These are phyloP conservation scores for Bergia puertoricense DNA, from an alignment of 92 coral and sea anemone species.

Conservation along the genomic window DNA sequence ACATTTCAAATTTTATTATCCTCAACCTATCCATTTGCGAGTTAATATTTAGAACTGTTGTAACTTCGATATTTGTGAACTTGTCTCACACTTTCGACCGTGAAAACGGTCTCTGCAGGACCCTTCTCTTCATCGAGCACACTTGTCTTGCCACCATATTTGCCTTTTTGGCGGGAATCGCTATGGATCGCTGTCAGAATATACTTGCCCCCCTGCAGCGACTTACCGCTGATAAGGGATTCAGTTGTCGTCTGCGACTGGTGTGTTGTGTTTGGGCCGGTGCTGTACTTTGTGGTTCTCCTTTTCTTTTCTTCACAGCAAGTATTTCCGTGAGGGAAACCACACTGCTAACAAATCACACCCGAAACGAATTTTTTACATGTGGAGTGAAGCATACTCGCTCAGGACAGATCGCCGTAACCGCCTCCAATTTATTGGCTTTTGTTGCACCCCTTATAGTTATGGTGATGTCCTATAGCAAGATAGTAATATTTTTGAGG, in stretches of 20 bases:
- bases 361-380: not conserved
- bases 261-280: conserved; percentile 4
- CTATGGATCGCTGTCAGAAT: conserved; percentile 19
- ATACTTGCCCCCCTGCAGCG: conserved; percentile 5
- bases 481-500: not conserved
- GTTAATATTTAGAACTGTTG: not conserved
- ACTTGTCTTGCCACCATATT: conserved; percentile 13
- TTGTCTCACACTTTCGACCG: not conserved
- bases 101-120: not conserved
- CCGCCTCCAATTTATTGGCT: conserved; percentile 1
- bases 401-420: not conserved
- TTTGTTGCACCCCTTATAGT: not conserved
- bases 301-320: not conserved
- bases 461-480: not conserved
- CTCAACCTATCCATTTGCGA: conserved; percentile 20
- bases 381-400: not conserved
- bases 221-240: not conserved
- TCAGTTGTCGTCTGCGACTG: not conserved
- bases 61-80: not conserved
- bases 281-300: conserved; percentile 5
- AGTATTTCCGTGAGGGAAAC: not conserved
- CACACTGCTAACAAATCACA: not conserved
- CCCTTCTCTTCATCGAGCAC: conserved; percentile 15
- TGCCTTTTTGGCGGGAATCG: conserved; percentile 10
- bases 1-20: not conserved